Percentiles rank a stretch among this genome's conserved stretches.
Evolutionary conservation across 1,140 invertebrate genomes (phyloP).

Genomic region (Zaprionus gabonicus): DNA sequence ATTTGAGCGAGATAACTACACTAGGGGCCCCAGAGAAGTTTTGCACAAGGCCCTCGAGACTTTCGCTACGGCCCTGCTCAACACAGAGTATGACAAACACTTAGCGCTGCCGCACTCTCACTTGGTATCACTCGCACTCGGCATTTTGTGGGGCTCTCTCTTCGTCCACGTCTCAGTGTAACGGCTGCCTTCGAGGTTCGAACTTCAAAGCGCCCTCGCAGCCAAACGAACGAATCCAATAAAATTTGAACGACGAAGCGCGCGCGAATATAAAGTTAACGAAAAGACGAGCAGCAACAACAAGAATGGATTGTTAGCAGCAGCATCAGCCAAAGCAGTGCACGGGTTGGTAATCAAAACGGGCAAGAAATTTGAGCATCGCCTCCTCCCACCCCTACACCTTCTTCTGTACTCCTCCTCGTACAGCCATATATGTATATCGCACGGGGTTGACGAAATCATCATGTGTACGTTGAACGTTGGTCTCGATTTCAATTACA

Average conservation of each 20-base stretch:
- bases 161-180: slow-evolving; percentile 58
- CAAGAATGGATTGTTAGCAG: slow-evolving; percentile 33
- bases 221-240: slow-evolving; percentile 30
- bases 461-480: slow-evolving; percentile 1
- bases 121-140: slow-evolving; percentile 14
- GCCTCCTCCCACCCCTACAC: background rate
- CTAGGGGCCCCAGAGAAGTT: no score
- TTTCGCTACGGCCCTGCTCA: no score
- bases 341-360: slow-evolving; percentile 33
- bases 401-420: background rate
- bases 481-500: slow-evolving; percentile 29
- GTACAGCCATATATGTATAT: slow-evolving; percentile 5
- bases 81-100: slow-evolving; percentile 17
- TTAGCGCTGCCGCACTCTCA: slow-evolving; percentile 5
- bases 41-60: no score
- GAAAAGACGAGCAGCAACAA: slow-evolving; percentile 5
- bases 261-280: slow-evolving; percentile 21
- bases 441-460: slow-evolving; percentile 37
- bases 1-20: no score
- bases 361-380: background rate
- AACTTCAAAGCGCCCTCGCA: slow-evolving; percentile 56
- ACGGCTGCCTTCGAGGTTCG: slow-evolving; percentile 76
- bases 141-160: slow-evolving; percentile 50
- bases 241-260: slow-evolving; percentile 20
- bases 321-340: slow-evolving; percentile 18